Evolutionary conservation across 2,113 vertebrate species (phyloP), one percentile per base, ranked within the genome.

Genomic region (Protobothrops mucrosquamatus): DNA sequence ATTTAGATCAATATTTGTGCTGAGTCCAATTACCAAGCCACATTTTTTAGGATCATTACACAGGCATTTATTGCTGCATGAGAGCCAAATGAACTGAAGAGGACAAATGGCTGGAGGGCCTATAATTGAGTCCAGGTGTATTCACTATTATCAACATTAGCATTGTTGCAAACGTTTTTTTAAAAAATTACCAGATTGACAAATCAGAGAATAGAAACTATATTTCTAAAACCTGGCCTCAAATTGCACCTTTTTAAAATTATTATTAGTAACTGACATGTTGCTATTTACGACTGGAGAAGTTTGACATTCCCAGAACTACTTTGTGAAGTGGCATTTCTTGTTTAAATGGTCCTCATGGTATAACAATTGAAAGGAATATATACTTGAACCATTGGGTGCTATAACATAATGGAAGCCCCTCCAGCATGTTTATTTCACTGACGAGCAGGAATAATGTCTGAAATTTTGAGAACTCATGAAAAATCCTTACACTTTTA

Each of bases 21-120:
- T 87, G 24, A 74, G 87, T 91, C 88, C 94, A 69, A 93, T 92
- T 90, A 95, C 85, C 88, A 92, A 90, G 43, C 85, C 89, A 0
- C 89, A 61, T 39, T 85, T 95, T 92, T 89, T 74, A 61, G 5
- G 93, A 39, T 51, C 89, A 92, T 59, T 91, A 85, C 86, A 91
- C 59, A 92, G 23, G 7, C 43, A 48, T 29, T 95, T 34, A 69
- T 24, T 87, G 90, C 59, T 92, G 55, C 64, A 81, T 34, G 29
- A 88, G 81, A 56, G 55, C 90, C 59, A 39, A 89, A 85, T 93
- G 85, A 93, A 88, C 90, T 91, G 56, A 55, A 55, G 64, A 59
- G 92, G 15, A 14, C 87, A 95, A 93, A 24, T 29, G 34, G 56
- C 90, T 51, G 52, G 93, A 91, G 0, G n/a, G 52, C 61, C 23